Evolutionary conservation across 2,797 vertebrate species (phyloP).

Genomic region (Brotogeris chrysoptera): DNA sequence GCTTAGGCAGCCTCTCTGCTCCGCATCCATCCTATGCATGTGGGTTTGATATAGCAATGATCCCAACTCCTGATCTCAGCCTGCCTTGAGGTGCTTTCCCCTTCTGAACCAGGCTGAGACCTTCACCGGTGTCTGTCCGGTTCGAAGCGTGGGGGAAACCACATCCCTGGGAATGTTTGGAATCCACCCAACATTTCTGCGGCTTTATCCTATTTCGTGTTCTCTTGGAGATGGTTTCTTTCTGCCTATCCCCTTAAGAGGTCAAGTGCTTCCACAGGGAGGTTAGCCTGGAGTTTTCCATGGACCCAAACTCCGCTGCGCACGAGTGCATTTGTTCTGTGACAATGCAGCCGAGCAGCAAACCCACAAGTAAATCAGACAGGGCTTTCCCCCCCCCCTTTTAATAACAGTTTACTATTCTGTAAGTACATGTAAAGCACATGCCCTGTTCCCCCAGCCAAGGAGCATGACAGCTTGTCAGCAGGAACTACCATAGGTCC

Average conservation of each 20-base stretch:
- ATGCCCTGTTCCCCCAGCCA: constrained; percentile 46
- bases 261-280: constrained; percentile 17
- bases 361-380: constrained; percentile 29
- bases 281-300: neutral
- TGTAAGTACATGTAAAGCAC: constrained; percentile 55
- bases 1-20: neutral
- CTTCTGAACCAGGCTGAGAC: neutral
- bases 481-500: constrained; percentile 59
- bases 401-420: constrained; percentile 59
- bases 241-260: neutral
- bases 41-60: neutral
- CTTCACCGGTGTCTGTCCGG: rapidly evolving
- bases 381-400: neutral
- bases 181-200: rapidly evolving
- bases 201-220: neutral
- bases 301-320: neutral
- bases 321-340: neutral
- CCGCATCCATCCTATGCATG: neutral
- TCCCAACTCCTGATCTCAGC: neutral
- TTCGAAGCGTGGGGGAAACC: neutral
- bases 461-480: constrained; percentile 49
- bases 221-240: neutral
- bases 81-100: neutral
- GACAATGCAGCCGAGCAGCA: neutral
- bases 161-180: neutral